Evolutionary conservation across 2,888 invertebrate genomes (phyloP).

Genomic region (Zygogramma bicolorata): DNA sequence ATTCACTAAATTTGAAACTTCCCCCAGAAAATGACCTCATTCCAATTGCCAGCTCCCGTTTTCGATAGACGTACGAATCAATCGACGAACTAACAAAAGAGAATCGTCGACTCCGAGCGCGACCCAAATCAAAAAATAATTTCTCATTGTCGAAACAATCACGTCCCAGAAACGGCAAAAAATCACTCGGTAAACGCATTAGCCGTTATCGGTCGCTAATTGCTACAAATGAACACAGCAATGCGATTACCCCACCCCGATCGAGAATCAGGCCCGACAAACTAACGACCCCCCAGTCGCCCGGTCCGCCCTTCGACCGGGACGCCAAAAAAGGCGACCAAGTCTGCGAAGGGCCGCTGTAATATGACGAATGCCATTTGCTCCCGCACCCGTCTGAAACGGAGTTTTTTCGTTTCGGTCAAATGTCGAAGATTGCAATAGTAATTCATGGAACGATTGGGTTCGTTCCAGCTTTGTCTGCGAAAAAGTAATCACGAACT

Average conservation of each 20-base stretch:
- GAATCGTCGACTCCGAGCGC: slow-evolving; percentile 30
- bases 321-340: slow-evolving; percentile 17
- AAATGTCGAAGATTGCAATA: slow-evolving; percentile 54
- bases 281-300: slow-evolving; percentile 46
- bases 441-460: slow-evolving; percentile 50
- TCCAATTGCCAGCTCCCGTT: no score
- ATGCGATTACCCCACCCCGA: slow-evolving; percentile 61
- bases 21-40: no score
- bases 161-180: slow-evolving; percentile 56
- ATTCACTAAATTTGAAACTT: no score
- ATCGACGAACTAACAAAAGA: no score
- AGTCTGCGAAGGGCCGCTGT: slow-evolving; percentile 44
- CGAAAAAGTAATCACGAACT: slow-evolving; percentile 25
- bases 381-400: slow-evolving; percentile 56
- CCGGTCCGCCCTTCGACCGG: slow-evolving; percentile 11
- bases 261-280: slow-evolving; percentile 44
- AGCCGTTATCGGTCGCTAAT: slow-evolving; percentile 62
- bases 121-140: slow-evolving; percentile 52
- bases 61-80: no score
- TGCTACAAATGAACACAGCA: slow-evolving; percentile 64
- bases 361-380: slow-evolving; percentile 60
- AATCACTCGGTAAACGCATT: slow-evolving; percentile 60
- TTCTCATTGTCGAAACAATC: slow-evolving; percentile 60
- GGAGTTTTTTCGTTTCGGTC: slow-evolving; percentile 55
- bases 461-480: slow-evolving; percentile 33